phyloP scores from a whole-genome alignment of 2,113 vertebrate genomes.

The Pongo pygmaeus region DNA sequence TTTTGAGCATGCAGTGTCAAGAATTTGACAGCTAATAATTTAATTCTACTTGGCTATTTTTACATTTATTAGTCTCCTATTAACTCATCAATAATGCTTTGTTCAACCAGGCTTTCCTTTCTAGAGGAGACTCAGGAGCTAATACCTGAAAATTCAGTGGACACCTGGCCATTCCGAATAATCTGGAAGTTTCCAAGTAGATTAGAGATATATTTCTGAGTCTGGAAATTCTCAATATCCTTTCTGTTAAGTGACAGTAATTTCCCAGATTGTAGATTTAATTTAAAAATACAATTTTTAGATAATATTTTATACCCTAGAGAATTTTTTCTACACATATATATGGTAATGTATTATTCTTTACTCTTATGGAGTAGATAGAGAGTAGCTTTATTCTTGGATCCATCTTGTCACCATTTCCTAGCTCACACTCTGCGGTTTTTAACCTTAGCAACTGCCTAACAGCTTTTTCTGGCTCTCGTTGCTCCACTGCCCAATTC shows the following conservation, averaged over 20 bases:
- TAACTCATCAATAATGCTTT: neutral
- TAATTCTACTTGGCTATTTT: conserved; percentile 31
- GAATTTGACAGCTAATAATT: neutral
- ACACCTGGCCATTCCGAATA: neutral
- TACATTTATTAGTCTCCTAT: neutral
- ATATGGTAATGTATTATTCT: neutral
- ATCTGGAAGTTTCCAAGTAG: neutral
- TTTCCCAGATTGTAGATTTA: neutral
- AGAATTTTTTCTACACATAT: neutral
- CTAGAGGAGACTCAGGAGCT: neutral
- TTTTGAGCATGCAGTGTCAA: conserved; percentile 2
- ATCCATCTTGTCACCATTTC: neutral
- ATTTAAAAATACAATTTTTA: neutral
- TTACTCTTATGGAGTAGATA: neutral
- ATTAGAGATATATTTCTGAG: neutral
- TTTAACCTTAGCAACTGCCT: neutral
- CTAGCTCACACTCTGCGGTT: neutral
- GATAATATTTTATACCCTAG: neutral
- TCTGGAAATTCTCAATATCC: neutral
- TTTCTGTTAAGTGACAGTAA: neutral
- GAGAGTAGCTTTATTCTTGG: neutral
- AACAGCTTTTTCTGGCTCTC: neutral
- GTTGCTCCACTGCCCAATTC: neutral
- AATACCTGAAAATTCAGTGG: neutral
- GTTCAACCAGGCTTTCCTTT: neutral